Percentiles rank a stretch among this genome's conserved stretches.
Conservation (phyloP, 2,888 invertebrate species). For the Dasysyrphus tricinctus region DNA sequence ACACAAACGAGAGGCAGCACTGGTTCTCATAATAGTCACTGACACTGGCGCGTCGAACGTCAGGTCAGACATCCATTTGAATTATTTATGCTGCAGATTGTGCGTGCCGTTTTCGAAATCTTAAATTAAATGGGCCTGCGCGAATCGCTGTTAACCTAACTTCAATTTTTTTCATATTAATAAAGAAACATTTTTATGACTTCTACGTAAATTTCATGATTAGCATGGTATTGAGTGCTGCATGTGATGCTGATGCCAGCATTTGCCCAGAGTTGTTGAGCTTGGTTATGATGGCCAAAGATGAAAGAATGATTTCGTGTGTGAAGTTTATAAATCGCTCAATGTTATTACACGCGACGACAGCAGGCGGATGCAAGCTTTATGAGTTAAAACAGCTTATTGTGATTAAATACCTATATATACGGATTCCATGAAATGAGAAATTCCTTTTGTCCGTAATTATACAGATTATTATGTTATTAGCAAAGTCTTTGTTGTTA, state of each 20-base stretch:
- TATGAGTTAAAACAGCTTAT: slow-evolving; percentile 65
- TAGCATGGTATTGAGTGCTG: slow-evolving; percentile 63
- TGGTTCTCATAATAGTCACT: slow-evolving; percentile 44
- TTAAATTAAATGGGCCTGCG: slow-evolving; percentile 74
- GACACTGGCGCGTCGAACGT: slow-evolving; percentile 73
- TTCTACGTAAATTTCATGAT: slow-evolving; percentile 75
- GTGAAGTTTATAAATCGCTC: slow-evolving; percentile 75
- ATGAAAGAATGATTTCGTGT: slow-evolving; percentile 74
- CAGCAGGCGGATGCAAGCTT: slow-evolving; percentile 69
- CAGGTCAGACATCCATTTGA: slow-evolving; percentile 72
- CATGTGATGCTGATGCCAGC: slow-evolving; percentile 15
- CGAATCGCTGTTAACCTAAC: slow-evolving; percentile 76
- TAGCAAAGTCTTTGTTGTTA: neutral
- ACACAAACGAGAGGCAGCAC: slow-evolving; percentile 43
- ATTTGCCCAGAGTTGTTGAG: neutral
- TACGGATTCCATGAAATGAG: slow-evolving; percentile 46
- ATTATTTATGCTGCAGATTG: slow-evolving; percentile 75
- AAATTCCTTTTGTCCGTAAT: slow-evolving; percentile 42
- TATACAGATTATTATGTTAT: slow-evolving; percentile 12
- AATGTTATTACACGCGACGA: slow-evolving; percentile 63
- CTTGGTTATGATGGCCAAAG: slow-evolving; percentile 53
- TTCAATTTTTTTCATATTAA: slow-evolving; percentile 73
- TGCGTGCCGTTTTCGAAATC: slow-evolving; percentile 75
- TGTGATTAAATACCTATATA: slow-evolving; percentile 69
- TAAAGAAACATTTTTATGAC: slow-evolving; percentile 75